Evolutionary conservation across 2,888 invertebrate genomes (phyloP).

Genomic region (Hydropsyche betteni): DNA sequence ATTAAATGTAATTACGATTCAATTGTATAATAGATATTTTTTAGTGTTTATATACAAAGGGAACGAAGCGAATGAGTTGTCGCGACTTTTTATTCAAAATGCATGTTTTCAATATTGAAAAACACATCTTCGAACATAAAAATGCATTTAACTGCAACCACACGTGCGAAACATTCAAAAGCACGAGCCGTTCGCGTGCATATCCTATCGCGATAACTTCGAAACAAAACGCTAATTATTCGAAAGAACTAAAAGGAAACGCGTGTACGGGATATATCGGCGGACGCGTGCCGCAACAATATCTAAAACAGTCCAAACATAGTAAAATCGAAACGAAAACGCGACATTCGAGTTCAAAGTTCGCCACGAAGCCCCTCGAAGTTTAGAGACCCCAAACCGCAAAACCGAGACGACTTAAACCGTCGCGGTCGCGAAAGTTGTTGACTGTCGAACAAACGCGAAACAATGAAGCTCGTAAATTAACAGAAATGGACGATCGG

Average conservation of each 20-base stretch:
- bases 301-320: neutral
- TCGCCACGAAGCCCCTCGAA: no score
- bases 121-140: neutral
- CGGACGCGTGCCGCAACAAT: constrained; percentile 34
- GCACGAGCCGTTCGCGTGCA: constrained; percentile 37
- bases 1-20: constrained; percentile 51
- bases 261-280: constrained; percentile 27
- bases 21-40: constrained; percentile 46
- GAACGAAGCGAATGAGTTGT: no score
- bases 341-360: neutral
- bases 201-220: constrained; percentile 30
- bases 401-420: constrained; percentile 14
- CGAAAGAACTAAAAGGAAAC: constrained; percentile 37
- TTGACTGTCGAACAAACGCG: constrained; percentile 12
- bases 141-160: constrained; percentile 26
- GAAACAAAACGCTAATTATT: constrained; percentile 17
- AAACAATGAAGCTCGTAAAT: neutral
- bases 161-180: constrained; percentile 46
- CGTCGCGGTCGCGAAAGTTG: constrained; percentile 6
- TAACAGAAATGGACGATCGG: neutral
- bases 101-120: no score
- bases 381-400: neutral
- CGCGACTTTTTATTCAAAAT: no score
- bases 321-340: neutral
- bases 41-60: no score